phyloP scores from a whole-genome alignment of 2,797 vertebrate genomes.

The Muscicapa comitata region DNA sequence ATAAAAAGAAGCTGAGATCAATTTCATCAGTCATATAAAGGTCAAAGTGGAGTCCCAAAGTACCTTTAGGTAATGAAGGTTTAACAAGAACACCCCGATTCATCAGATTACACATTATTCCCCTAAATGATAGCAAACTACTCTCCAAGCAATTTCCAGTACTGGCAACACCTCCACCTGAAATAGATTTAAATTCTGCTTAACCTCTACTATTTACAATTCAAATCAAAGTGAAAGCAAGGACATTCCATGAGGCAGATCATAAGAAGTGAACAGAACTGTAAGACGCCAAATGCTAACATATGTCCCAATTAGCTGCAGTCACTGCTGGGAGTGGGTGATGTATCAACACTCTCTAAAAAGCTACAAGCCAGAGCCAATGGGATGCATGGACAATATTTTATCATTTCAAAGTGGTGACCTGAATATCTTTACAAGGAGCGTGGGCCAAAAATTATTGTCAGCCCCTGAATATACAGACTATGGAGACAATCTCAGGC shows the following conservation, averaged over 20 bases:
- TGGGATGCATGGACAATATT: not conserved
- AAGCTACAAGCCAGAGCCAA: not conserved
- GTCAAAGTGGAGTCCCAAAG: not conserved
- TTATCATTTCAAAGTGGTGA: not conserved
- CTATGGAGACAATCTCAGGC: not conserved
- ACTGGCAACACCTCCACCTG: not conserved
- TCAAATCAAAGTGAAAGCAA: slow-evolving; percentile 33
- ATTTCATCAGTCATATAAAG: not conserved
- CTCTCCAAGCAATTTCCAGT: not conserved
- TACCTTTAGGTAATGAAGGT: not conserved
- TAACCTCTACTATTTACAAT: not conserved
- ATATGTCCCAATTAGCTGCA: not conserved
- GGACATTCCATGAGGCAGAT: not conserved
- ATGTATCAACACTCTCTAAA: not conserved
- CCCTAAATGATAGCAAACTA: not conserved
- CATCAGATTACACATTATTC: not conserved
- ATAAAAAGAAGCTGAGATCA: not conserved
- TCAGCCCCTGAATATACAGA: not conserved
- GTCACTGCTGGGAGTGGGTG: not conserved
- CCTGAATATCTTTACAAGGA: not conserved
- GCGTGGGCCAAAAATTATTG: not conserved
- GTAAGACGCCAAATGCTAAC: slow-evolving; percentile 7
- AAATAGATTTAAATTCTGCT: slow-evolving; percentile 7
- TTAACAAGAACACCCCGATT: not conserved
- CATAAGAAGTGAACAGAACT: not conserved